Base-by-base conservation (phyloP, 2,113 vertebrate genomes). In the Xyliphius kryptos region DNA sequence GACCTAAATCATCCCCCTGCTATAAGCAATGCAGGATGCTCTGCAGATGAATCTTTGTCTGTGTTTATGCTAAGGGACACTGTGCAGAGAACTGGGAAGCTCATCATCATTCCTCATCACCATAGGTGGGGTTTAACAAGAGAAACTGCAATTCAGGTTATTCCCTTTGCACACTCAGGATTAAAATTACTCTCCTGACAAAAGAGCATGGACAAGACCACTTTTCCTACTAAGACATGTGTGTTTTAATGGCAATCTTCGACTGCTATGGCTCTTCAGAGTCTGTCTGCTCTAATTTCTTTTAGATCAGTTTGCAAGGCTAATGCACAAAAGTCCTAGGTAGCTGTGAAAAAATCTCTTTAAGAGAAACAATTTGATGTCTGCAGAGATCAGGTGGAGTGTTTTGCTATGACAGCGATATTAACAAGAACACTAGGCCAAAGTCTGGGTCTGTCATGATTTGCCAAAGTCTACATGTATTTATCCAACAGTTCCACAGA, bases 81-180 rank as follows among this genome's bases (percentile, higher is more conserved):
- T 22, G 61, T 20, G 11, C 41, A 53, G 53, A 52, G 46, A 67
- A 41, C 62, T 71, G 68, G 68, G 49, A 63, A 67, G 59, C 51
- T 67, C 58, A 71, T 63, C 68, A 71, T 26, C 53, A 60, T 41
- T 53, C 44, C 59, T 64, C 32, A 41, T 41, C 40, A 41, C 13
- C 40, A 41, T 56, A 65, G 11, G 38, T 41, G 32, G 50, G 16
- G 15, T 49, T 41, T 48, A 48, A 21, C 22, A 44, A 44, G 57
- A 50, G 41, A 56, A 55, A 41, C 13, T 32, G 26, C 26, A 6
- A 32, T 32, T 32, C 26, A 32, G 40, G 43, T 2, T n/a, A 46
- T 46, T 46, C 43, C 12, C 13, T 6, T n/a, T 46, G 43, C 43
- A 46, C 14, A n/a, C 43, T n/a, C 43, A 15, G 43, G 14, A 46